phyloP scores from a whole-genome alignment of 2,797 vertebrate genomes.

The Ctenochaetus hawaiiensis region DNA sequence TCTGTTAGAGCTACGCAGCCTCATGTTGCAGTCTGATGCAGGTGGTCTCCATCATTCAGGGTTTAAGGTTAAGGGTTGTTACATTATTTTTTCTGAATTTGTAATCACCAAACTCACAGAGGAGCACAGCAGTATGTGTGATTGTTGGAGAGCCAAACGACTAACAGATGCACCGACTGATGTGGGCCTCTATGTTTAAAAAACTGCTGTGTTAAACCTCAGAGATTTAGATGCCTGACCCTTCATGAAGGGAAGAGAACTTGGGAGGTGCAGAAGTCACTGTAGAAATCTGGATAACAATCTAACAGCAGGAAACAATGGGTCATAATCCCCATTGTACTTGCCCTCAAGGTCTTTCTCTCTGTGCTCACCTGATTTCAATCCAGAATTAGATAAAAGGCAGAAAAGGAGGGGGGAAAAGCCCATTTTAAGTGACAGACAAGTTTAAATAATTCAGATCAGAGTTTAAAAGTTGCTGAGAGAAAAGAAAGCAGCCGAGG shows the following conservation, averaged over 20 bases:
- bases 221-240: slow-evolving; percentile 20
- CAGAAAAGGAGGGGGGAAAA: not conserved
- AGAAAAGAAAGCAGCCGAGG: slow-evolving; percentile 19
- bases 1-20: slow-evolving; percentile 25
- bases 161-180: slow-evolving; percentile 45
- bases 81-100: slow-evolving; percentile 51
- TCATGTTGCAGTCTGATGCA: slow-evolving; percentile 30
- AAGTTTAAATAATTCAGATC: slow-evolving; percentile 32
- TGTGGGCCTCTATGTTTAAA: slow-evolving; percentile 31
- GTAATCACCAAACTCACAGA: slow-evolving; percentile 48
- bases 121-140: slow-evolving; percentile 47
- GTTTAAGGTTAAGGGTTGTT: slow-evolving; percentile 44
- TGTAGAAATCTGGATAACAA: slow-evolving; percentile 40
- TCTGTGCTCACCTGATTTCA: slow-evolving; percentile 47
- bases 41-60: slow-evolving; percentile 31
- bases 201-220: slow-evolving; percentile 39
- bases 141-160: slow-evolving; percentile 59
- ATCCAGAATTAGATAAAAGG: slow-evolving; percentile 27
- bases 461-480: slow-evolving; percentile 17
- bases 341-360: slow-evolving; percentile 25
- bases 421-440: slow-evolving; percentile 16
- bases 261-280: not conserved
- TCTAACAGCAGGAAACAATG: slow-evolving; percentile 44
- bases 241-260: slow-evolving; percentile 18
- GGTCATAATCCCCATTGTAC: slow-evolving; percentile 18